These are phyloP conservation scores for Eulemur macaco DNA, from an alignment of 2,113 vertebrate species.

Conservation along the genomic window DNA sequence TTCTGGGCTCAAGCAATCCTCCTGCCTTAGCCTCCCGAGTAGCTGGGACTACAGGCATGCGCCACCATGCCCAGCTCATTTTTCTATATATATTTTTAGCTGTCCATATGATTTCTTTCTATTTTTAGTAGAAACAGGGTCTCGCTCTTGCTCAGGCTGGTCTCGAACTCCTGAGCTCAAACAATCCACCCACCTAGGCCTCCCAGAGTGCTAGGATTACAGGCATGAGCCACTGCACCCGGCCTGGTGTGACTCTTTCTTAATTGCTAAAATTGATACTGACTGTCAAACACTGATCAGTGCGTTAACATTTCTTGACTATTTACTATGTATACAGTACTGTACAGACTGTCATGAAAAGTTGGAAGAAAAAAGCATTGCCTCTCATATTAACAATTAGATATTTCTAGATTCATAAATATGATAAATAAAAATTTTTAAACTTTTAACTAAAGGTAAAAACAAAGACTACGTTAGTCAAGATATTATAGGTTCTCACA, in stretches of 20 bases:
- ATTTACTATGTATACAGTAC: not conserved
- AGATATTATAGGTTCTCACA: not conserved
- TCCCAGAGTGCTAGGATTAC: too few species aligned
- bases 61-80: too few species aligned
- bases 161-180: too few species aligned
- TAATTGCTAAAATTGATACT: not conserved
- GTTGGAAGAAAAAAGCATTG: not conserved
- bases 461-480: not conserved
- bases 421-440: not conserved
- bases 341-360: not conserved
- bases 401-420: conserved; percentile 3
- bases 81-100: too few species aligned
- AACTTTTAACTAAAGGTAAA: not conserved
- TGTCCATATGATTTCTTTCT: too few species aligned
- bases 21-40: too few species aligned
- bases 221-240: too few species aligned
- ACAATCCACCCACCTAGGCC: too few species aligned
- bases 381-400: not conserved
- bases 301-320: not conserved
- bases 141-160: too few species aligned
- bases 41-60: too few species aligned
- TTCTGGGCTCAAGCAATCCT: too few species aligned
- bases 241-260: not conserved
- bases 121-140: too few species aligned
- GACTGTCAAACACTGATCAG: not conserved